Evolutionary conservation across 1,140 invertebrate genomes (phyloP), one percentile per base, ranked within the genome.

Genomic region (Conus ventricosus): DNA sequence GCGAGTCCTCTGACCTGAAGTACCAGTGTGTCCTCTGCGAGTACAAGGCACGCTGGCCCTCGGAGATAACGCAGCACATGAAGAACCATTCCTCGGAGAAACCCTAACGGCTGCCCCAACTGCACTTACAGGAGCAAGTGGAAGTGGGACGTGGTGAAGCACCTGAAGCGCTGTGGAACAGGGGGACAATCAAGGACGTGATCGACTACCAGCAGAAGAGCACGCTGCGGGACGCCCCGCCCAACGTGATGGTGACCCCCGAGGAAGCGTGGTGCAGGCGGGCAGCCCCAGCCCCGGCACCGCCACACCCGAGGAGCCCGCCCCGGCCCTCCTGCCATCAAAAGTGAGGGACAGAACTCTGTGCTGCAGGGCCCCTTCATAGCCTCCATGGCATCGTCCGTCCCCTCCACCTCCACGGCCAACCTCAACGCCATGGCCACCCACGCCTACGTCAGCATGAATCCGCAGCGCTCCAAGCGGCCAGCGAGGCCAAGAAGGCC

Each of bases 141-240:
- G 95, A 95, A 95, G 89, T 95, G 95, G 95, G 95, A 95, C 91
- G 95, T 95, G 15, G 94, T 95, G 6, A 95, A 95, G 89, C 95
- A 95, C 89, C 89, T 95, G 55, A 93, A 94, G 84, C 91, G 94
- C 3, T 95, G 95, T 90, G 94, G 94, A n/a, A 92, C 93, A 17
- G 94, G 94, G 93, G 93, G 11, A 94, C 93, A n/a, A 93, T 95
- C 27, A 93, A 94, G 87, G 94, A 95, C 90, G 94, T 95, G 84
- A 94, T 95, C 80, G 94, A 95, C 84, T 94, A 91, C 17, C 92
- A 92, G 13, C 93, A 94, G 78, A 78, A 86, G 13, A 91, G 89
- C 82, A 88, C 89, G 71, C 7, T 51, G 78, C 57, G 80, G 15
- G 85, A 90, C 81, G 93, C 91, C 53, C 94, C 94, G 27, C 92